Evolutionary conservation across 2,113 vertebrate genomes (phyloP).

Genomic region (Leucosticte australis): DNA sequence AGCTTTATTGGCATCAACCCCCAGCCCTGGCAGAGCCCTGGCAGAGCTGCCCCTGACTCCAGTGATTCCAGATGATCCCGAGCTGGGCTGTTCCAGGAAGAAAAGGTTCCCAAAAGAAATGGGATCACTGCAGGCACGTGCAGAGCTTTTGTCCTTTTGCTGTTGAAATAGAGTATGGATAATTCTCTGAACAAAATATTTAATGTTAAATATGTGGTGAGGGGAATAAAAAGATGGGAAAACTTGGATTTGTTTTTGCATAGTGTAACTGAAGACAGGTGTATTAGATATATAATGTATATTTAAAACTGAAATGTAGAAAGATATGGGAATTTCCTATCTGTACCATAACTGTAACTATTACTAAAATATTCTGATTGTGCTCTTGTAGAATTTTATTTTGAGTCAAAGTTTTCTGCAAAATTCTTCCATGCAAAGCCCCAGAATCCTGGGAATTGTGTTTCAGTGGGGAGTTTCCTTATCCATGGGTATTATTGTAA

Average conservation of each 20-base stretch:
- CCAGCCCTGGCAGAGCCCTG: rapidly evolving
- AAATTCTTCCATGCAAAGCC: background rate
- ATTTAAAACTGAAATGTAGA: background rate
- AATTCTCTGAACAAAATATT: background rate
- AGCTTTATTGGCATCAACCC: background rate
- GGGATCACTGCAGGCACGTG: background rate
- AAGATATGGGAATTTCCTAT: background rate
- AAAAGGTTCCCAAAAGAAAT: background rate
- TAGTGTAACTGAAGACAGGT: background rate
- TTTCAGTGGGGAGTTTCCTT: background rate
- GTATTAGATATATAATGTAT: background rate
- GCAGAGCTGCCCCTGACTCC: background rate
- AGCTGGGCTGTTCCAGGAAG: background rate
- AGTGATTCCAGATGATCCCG: background rate
- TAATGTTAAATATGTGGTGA: background rate
- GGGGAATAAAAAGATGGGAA: background rate
- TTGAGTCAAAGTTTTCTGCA: background rate
- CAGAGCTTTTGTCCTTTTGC: background rate
- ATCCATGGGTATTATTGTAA: background rate
- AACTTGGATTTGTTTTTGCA: background rate
- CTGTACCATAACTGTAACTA: background rate
- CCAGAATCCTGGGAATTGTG: background rate
- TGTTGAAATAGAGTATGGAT: background rate
- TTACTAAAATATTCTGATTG: background rate
- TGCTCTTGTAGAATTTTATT: background rate